Percentiles rank a stretch among this genome's conserved stretches.
phyloP scores from a whole-genome alignment of 2,113 vertebrate species.

The Phasianus colchicus region DNA sequence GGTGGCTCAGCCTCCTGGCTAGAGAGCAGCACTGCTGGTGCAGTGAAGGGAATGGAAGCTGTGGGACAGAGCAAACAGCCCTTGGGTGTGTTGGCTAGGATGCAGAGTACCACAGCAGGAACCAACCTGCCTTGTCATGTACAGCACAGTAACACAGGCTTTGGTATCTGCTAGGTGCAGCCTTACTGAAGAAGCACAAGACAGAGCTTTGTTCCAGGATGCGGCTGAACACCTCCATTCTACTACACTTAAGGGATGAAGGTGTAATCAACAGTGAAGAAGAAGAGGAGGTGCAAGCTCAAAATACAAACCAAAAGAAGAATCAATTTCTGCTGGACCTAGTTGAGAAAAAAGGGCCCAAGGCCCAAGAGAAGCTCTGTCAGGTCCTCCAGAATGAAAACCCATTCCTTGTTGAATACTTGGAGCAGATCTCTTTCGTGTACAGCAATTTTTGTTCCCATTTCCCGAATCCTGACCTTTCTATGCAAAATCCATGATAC shows the following conservation, averaged over 20 bases:
- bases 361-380: not conserved
- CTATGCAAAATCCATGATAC: not conserved
- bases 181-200: not conserved
- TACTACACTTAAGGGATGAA: not conserved
- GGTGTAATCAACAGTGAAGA: not conserved
- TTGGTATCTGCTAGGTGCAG: not conserved
- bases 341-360: not conserved
- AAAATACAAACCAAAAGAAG: rapidly evolving
- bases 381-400: not conserved
- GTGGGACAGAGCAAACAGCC: not conserved
- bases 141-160: not conserved
- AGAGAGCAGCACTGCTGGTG: not conserved
- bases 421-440: not conserved
- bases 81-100: not conserved
- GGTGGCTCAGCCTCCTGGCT: not conserved
- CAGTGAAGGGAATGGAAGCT: not conserved
- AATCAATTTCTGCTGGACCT: not conserved
- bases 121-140: rapidly evolving
- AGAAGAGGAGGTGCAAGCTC: not conserved
- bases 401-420: rapidly evolving
- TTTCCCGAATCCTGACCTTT: not conserved
- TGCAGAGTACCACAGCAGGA: not conserved
- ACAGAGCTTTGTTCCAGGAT: not conserved
- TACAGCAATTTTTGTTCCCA: too few relatives aligned
- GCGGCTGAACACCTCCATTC: not conserved